Conservation (phyloP, 2,797 vertebrate species). For the Aphelocoma californica region DNA sequence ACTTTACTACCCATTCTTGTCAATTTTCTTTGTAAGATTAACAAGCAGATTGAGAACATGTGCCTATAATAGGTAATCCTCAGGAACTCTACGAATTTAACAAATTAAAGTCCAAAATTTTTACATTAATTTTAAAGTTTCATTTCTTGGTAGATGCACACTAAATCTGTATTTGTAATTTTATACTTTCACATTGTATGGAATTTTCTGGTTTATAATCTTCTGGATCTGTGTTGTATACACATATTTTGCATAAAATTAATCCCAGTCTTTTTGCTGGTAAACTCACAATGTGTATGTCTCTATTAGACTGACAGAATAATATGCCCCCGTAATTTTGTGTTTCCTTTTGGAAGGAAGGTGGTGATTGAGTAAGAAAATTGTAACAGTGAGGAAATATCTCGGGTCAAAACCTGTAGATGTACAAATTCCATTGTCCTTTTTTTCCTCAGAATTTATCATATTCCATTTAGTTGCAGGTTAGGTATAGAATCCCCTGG, state of each 20-base stretch:
- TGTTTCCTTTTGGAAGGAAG: background rate
- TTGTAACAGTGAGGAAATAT: background rate
- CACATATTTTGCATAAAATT: background rate
- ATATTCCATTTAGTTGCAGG: background rate
- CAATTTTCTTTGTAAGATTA: slow-evolving; percentile 12
- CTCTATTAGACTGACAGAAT: slow-evolving; percentile 34
- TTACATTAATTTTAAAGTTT: slow-evolving; percentile 56
- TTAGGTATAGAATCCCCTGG: background rate
- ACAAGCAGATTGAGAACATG: slow-evolving; percentile 19
- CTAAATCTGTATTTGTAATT: slow-evolving; percentile 58
- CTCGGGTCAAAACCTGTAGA: slow-evolving; percentile 10
- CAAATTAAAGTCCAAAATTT: slow-evolving; percentile 43
- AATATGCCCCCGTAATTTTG: slow-evolving; percentile 3
- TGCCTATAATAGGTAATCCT: background rate
- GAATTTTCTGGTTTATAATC: slow-evolving; percentile 50
- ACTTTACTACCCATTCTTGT: background rate
- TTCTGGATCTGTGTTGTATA: background rate
- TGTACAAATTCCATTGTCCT: background rate
- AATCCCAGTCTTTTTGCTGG: background rate
- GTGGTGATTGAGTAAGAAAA: background rate
- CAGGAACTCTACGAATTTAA: background rate
- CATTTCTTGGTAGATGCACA: slow-evolving; percentile 50
- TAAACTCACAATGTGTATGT: background rate
- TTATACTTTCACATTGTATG: slow-evolving; percentile 25
- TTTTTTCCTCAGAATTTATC: background rate